Evolutionary conservation across 2,888 invertebrate species (phyloP).

Genomic region (Barypeithes pellucidus): DNA sequence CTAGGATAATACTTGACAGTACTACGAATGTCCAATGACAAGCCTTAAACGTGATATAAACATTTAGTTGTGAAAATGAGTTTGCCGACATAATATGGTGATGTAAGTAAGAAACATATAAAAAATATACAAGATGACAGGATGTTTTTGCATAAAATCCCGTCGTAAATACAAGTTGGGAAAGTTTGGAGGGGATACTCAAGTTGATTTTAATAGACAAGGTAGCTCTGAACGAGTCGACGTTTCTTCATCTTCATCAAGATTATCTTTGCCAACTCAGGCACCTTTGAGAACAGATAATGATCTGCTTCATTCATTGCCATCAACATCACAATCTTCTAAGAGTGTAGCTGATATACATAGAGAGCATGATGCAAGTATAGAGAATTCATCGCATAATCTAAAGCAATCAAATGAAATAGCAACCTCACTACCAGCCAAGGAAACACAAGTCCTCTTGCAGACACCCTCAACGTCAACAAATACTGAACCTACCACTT

Average conservation of each 20-base stretch:
- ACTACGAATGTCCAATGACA: background rate
- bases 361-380: background rate
- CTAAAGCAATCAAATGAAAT: background rate
- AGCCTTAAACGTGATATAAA: background rate
- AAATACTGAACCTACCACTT: background rate
- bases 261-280: background rate
- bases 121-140: background rate
- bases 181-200: background rate
- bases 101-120: background rate
- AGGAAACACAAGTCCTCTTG: background rate
- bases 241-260: background rate
- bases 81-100: background rate
- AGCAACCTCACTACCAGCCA: background rate
- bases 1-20: background rate
- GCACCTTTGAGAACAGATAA: background rate
- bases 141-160: background rate
- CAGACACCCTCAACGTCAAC: background rate
- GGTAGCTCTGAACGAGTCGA: background rate
- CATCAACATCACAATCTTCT: background rate
- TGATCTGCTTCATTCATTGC: background rate
- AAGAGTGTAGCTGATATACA: background rate
- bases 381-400: background rate
- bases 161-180: background rate
- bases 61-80: background rate
- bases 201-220: background rate